Evolutionary conservation across 2,888 invertebrate species (phyloP).

Genomic region (Criorhina ranunculi): DNA sequence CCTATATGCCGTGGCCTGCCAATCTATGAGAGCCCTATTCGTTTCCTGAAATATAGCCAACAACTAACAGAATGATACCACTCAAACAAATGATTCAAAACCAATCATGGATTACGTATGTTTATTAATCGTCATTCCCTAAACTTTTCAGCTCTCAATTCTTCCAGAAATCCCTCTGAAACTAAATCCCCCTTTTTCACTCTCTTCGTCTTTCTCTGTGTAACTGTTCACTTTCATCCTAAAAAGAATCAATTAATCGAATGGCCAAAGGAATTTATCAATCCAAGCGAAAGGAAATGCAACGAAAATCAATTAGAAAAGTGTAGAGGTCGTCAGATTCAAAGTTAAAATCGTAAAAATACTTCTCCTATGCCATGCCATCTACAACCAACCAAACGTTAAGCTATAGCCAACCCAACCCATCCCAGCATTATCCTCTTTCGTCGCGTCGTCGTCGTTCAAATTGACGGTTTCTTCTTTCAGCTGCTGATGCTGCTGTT

Average conservation of each 20-base stretch:
- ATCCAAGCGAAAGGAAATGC: constrained; percentile 72
- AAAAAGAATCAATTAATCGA: constrained; percentile 67
- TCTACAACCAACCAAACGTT: constrained; percentile 25
- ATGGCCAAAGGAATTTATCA: constrained; percentile 69
- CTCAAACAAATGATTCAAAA: background rate
- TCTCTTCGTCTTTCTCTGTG: background rate
- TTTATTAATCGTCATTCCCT: background rate
- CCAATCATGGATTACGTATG: background rate
- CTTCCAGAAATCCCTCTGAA: background rate
- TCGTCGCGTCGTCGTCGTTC: background rate
- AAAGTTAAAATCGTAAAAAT: constrained; percentile 53
- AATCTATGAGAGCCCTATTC: too few species aligned
- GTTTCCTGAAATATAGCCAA: too few species aligned
- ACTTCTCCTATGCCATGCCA: constrained; percentile 33
- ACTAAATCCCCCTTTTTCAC: background rate
- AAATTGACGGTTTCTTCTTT: constrained; percentile 38
- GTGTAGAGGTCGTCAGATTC: constrained; percentile 51
- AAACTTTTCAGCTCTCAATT: constrained; percentile 2
- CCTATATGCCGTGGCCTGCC: too few species aligned
- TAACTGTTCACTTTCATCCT: constrained; percentile 28
- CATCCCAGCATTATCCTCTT: background rate
- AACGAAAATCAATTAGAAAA: constrained; percentile 75
- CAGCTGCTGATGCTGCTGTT: constrained; percentile 29
- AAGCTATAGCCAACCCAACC: constrained; percentile 8
- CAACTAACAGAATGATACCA: background rate